A percentile compares a stretch with the other conserved stretches of the same genome.
Evolutionary conservation across 1,140 invertebrate species (phyloP).

Genomic region (Nephila pilipes): DNA sequence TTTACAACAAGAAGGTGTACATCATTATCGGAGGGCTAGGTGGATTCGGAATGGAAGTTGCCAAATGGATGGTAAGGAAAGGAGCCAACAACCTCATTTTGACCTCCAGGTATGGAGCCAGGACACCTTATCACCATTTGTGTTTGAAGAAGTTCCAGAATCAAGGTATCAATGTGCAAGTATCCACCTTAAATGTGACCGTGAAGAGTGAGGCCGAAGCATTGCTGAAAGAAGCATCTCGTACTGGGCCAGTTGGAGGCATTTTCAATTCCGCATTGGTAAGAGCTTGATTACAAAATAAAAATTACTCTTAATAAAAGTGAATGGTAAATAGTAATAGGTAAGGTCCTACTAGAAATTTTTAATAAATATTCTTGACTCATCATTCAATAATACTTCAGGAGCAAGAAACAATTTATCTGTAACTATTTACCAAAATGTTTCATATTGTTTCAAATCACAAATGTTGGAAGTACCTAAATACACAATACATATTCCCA

Average conservation of each 20-base stretch:
- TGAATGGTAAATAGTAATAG: no score
- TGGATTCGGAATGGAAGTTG: constrained; percentile 84
- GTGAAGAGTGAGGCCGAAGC: constrained; percentile 86
- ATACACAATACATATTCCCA: no score
- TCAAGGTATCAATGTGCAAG: constrained; percentile 86
- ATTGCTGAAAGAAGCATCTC: constrained; percentile 87
- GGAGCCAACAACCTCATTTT: constrained; percentile 83
- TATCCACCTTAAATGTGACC: constrained; percentile 87
- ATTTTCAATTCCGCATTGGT: constrained; percentile 96
- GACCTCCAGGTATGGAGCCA: constrained; percentile 83
- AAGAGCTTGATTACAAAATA: constrained; percentile 79
- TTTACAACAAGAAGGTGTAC: constrained; percentile 80
- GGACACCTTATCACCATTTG: constrained; percentile 83
- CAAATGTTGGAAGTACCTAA: no score
- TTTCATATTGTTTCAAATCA: no score
- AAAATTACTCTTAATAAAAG: no score
- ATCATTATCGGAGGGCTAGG: constrained; percentile 84
- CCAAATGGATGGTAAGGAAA: constrained; percentile 83
- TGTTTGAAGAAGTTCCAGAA: constrained; percentile 84
- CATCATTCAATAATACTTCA: no score
- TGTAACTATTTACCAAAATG: no score
- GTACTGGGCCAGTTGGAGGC: constrained; percentile 91
- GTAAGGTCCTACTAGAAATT: no score
- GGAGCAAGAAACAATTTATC: no score
- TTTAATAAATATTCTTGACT: no score